These are phyloP conservation scores for Homarus gammarus DNA, from an alignment of 2,888 invertebrate genomes.

Conservation along the genomic window DNA sequence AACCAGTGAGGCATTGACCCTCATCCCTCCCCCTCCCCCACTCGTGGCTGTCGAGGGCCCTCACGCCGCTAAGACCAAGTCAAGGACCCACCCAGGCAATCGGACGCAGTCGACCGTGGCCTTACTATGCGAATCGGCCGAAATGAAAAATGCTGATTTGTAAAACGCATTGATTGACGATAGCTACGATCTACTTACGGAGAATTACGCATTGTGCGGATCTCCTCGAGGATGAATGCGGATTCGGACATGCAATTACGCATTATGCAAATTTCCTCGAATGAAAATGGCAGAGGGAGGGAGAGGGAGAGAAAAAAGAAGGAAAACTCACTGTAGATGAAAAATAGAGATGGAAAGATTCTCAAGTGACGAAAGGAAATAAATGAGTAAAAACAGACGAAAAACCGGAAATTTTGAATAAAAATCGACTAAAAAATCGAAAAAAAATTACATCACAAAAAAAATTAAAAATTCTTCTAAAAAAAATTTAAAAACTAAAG, in stretches of 20 bases:
- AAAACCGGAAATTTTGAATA: no score
- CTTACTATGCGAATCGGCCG: background rate
- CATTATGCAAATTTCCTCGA: slow-evolving; percentile 30
- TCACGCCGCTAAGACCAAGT: slow-evolving; percentile 41
- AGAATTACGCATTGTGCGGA: slow-evolving; percentile 15
- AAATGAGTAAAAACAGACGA: no score
- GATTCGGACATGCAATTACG: slow-evolving; percentile 27
- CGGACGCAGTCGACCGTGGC: slow-evolving; percentile 29
- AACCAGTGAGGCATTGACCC: slow-evolving; percentile 31
- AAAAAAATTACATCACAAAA: no score
- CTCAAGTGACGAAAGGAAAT: no score
- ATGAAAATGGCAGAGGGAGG: background rate
- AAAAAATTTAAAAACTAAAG: no score
- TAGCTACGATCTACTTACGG: background rate
- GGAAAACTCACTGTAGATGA: no score
- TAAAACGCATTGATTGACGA: slow-evolving; percentile 27
- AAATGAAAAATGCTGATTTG: slow-evolving; percentile 39
- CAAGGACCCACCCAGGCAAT: slow-evolving; percentile 32
- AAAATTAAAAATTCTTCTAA: no score
- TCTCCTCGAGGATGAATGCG: slow-evolving; percentile 16
- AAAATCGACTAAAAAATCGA: no score
- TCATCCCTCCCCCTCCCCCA: background rate
- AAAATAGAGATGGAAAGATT: no score
- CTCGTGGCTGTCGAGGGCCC: slow-evolving; percentile 18
- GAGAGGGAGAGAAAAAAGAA: background rate